Evolutionary conservation across 2,797 vertebrate genomes (phyloP).

Genomic region (Crax fasciolata): DNA sequence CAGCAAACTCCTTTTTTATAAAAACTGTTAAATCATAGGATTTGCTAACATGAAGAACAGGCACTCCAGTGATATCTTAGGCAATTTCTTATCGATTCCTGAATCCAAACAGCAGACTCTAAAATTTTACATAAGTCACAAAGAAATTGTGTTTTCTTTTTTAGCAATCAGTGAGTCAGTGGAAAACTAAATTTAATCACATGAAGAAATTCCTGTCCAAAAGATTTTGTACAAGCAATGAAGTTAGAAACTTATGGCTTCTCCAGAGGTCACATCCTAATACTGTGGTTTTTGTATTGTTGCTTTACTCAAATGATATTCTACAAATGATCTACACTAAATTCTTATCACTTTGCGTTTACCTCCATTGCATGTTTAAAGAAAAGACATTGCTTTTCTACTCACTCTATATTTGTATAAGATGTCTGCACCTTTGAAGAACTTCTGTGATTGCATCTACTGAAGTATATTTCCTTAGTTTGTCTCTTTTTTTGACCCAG

Average conservation of each 20-base stretch:
- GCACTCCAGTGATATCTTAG: too few species aligned
- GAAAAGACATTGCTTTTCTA: background rate
- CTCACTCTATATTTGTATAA: background rate
- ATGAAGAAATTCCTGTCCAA: background rate
- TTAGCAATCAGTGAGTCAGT: background rate
- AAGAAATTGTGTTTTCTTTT: background rate
- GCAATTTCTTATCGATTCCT: background rate
- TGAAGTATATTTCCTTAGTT: background rate
- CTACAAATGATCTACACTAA: background rate
- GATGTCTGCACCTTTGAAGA: rapidly evolving
- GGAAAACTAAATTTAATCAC: background rate
- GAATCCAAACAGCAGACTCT: rapidly evolving
- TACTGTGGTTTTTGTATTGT: background rate
- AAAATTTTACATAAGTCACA: background rate
- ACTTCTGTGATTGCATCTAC: background rate
- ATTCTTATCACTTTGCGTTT: background rate
- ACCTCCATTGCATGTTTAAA: background rate
- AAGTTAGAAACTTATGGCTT: background rate
- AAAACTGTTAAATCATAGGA: background rate
- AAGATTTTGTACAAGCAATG: rapidly evolving
- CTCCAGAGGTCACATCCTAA: background rate
- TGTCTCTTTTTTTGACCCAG: background rate
- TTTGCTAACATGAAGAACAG: background rate
- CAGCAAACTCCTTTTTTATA: background rate
- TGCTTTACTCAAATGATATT: background rate